phyloP scores from a whole-genome alignment of 2,888 invertebrate species.

The Noctuana brunneofusca region DNA sequence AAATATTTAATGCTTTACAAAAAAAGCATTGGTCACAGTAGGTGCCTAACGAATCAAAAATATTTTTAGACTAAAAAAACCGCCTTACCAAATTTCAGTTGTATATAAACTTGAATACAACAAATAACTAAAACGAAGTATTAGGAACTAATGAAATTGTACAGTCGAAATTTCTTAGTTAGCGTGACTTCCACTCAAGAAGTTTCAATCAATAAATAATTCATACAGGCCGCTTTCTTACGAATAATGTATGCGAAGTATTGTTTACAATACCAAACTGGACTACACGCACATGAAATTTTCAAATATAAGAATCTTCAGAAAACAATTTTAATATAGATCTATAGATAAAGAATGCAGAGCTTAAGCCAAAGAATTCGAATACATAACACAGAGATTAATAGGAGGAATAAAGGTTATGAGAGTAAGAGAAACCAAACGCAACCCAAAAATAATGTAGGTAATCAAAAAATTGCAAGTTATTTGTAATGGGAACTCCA shows the following conservation, averaged over 20 bases:
- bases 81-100: not conserved
- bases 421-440: too few species aligned
- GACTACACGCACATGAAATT: not conserved
- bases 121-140: not conserved
- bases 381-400: too few species aligned
- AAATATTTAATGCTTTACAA: slow-evolving; percentile 6
- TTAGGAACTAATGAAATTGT: not conserved
- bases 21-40: slow-evolving; percentile 13
- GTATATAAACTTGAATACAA: not conserved
- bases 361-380: too few species aligned
- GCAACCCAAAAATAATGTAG: too few species aligned
- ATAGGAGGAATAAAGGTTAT: too few species aligned
- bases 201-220: slow-evolving; percentile 40
- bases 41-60: too few species aligned
- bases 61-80: too few species aligned
- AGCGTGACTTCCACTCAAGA: slow-evolving; percentile 39
- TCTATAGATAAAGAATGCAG: too few species aligned
- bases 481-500: too few species aligned
- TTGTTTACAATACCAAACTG: slow-evolving; percentile 1
- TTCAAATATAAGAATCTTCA: not conserved
- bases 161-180: slow-evolving; percentile 10
- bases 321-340: not conserved
- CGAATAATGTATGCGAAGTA: slow-evolving; percentile 23
- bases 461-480: too few species aligned
- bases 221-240: slow-evolving; percentile 43